Percentiles rank a stretch among this genome's conserved stretches.
These are phyloP conservation scores for Homarus americanus DNA, from an alignment of 1,140 invertebrate genomes.

Conservation along the genomic window DNA sequence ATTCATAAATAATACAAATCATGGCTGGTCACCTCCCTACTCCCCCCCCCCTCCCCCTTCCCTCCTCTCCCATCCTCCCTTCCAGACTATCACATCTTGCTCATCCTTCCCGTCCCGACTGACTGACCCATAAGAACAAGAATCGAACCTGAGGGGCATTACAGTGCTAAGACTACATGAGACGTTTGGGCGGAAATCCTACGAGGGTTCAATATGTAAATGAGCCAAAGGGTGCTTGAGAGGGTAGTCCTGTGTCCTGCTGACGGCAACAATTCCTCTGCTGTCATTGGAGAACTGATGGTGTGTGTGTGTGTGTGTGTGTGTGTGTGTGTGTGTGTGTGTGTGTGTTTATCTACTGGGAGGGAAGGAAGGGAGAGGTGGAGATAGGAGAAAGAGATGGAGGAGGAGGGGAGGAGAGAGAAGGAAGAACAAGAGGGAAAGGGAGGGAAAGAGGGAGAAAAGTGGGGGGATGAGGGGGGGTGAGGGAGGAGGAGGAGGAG, in stretches of 20 bases:
- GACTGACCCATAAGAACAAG: constrained; percentile 23
- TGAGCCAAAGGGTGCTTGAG: neutral
- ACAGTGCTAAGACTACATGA: constrained; percentile 3
- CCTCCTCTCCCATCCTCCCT: neutral
- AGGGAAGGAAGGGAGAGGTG: neutral
- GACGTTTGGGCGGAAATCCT: constrained; percentile 5
- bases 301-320: neutral
- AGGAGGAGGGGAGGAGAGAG: neutral
- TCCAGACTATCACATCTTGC: constrained; percentile 2
- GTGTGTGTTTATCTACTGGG: neutral
- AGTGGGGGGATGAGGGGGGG: too few species aligned
- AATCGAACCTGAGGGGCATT: neutral
- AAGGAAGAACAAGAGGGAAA: neutral
- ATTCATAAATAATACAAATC: too few species aligned
- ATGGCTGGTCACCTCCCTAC: too few species aligned
- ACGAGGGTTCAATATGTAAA: constrained; percentile 22
- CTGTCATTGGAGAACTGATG: neutral
- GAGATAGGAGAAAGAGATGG: neutral
- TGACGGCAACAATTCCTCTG: constrained; percentile 4
- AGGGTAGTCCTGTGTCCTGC: neutral
- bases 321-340: neutral
- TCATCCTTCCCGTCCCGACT: neutral
- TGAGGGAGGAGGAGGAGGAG: too few species aligned
- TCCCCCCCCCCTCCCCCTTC: too few species aligned
- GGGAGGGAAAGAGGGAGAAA: neutral